Evolutionary conservation across 1,140 invertebrate species (phyloP), one percentile per base, ranked within the genome.

Genomic region (Hestina assimilis): DNA sequence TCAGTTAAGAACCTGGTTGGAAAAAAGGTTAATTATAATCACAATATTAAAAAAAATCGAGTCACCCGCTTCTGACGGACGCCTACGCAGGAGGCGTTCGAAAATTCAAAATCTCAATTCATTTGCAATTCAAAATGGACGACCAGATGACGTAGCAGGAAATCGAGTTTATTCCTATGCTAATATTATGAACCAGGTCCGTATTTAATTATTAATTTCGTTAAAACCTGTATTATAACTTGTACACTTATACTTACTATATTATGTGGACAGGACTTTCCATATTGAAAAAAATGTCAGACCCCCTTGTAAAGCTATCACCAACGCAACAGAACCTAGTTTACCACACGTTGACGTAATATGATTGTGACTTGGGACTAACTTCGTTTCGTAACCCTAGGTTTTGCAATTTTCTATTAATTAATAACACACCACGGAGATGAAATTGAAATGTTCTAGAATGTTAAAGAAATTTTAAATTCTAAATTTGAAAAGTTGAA

Each of bases 51-150:
- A 52, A 52, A 52, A 42, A 40, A 9, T 7, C 38, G 21, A 45
- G 19, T 45, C 57, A 50, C 57, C 64, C 72, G 64, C 54, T 57
- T 60, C 64, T 54, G 55, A 46, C 63, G 48, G 62, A 73, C 81
- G 67, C 78, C 79, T 72, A 81, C 76, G 64, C 69, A 52, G 66
- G 67, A 76, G 70, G 71, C 74, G 74, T 82, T 83, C 71, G 64
- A 65, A 80, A 79, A 75, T 78, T 81, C 66, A 70, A 82, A 82
- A 80, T 82, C 59, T 65, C 66, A 79, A 68, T 71, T 64, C 74
- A 84, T 84, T 84, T 78, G 78, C 81, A 84, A 84, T 75, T 84
- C 75, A 79, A 84, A 78, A 75, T 75, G 69, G 67, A 52, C 63
- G 66, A 59, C 58, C 63, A 50, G 65, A 62, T 82, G 79, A 84